Base-by-base conservation (phyloP, 1,140 invertebrate genomes). In the Sitobion miscanthi region DNA sequence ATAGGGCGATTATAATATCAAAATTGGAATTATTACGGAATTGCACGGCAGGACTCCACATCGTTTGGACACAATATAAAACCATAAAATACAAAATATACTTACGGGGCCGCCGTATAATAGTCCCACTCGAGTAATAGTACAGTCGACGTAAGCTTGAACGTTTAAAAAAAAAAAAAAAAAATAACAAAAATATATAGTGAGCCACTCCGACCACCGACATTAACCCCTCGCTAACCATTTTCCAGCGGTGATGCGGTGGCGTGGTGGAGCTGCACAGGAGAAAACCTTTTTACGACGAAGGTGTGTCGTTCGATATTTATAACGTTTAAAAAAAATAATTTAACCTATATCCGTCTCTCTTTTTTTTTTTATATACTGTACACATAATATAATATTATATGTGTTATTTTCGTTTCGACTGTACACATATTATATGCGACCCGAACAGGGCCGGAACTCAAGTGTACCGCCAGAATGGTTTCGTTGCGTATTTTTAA, bases 401-500 rank as follows among this genome's bases (percentile, higher is more conserved):
- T 85, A 85, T 85, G 20, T 42, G 83, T 42, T 85, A 42, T 42
- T 42, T 85, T 85, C 35, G 83, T 85, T 85, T 25, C 45, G 14
- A 83, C 85, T 86, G n/a, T 38, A 2, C 2, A 38, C 14, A 54
- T 5, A 47, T 20, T 20, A 14, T 47, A 86, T 47, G 45, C 21
- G 77, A 83, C 77, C 35, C 77, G 6, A 35, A 35, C 77, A 21
- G 17, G 20, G n/a, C 77, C 77, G n/a, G 77, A 83, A 83, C 77
- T 83, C 77, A 20, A 45, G 45, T 86, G 38, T 86, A 47, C 42
- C 45, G 25, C 85, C 38, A 86, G 38, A 86, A 47, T 11, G 85
- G 42, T 86, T 86, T 42, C 38, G 85, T 25, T 86, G 45, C 85
- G 35, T 86, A 47, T 86, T 86, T 86, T 86, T 45, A 86, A 86